Base-by-base conservation (phyloP, 2,888 invertebrate species). In the Caenorhabditis uteleia region DNA sequence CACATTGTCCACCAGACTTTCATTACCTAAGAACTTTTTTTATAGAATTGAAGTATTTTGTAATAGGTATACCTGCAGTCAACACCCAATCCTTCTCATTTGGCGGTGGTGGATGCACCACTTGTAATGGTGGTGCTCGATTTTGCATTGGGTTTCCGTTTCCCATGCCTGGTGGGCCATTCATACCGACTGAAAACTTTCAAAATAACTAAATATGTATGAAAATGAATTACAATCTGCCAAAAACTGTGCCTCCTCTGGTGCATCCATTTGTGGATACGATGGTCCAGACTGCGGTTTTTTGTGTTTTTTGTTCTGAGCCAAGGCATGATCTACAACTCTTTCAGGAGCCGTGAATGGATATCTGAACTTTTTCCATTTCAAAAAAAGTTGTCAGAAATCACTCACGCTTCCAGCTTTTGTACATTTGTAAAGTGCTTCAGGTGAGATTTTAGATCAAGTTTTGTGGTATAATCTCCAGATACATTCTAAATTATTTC, bases 41-140 rank as follows among this genome's bases (percentile, higher is more conserved):
- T 43, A 6, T 2, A 20, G 8, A 31, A 34, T n/a, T 26, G n/a
- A n/a, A 5, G 7, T 25, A 6, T 18, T 8, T 25, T 16, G 10
- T 20, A 2, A 50, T 31, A 20, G 8, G n/a, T 14, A 18, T 6
- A 60, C 79, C 79, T 3, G 78, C 72, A 7, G 77, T 74, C 59
- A 82, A 44, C 16, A 81, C 81, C 81, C 81, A 81, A 18, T 82
- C 77, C 34, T 77, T 75, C 55, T 81, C 81, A 47, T 78, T 74
- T 0, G 81, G 81, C 0, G 77, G 60, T 14, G 75, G 70, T 2
- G 81, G 81, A 53, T 80, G 79, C 8, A 77, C 75, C 7, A 77
- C 70, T 64, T 79, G 68, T 1, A 65, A 34, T 23, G 66, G 54
- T 29, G 66, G 56, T 3, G 48, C 16, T 5, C 66, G 46, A 23